A percentile compares a stretch with the other conserved stretches of the same genome.
These are phyloP conservation scores for Chironomus tentans DNA, from an alignment of 2,888 invertebrate genomes.

Conservation along the genomic window DNA sequence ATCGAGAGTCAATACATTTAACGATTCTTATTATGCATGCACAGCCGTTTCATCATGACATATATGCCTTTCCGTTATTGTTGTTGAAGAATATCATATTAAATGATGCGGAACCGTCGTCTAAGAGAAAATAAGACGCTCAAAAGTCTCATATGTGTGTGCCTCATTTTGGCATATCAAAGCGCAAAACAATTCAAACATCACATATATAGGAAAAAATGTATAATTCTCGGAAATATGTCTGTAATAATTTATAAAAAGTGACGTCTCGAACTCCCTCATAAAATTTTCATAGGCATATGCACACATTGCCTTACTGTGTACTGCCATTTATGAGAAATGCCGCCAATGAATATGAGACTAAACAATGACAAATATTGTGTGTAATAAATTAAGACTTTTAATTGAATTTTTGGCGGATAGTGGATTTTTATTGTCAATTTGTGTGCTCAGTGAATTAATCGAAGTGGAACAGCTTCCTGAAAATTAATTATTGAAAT, in stretches of 20 bases:
- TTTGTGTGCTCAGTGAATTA: background rate
- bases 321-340: too few relatives aligned
- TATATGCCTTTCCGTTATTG: background rate
- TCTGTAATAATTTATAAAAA: background rate
- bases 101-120: conserved; percentile 20
- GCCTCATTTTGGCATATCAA: conserved; percentile 1
- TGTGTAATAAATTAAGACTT: conserved; percentile 18
- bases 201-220: background rate
- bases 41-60: conserved; percentile 13
- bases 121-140: background rate
- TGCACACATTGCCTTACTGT: too few relatives aligned
- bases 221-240: background rate
- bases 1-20: too few relatives aligned
- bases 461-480: background rate
- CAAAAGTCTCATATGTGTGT: background rate
- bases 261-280: background rate
- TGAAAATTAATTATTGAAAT: background rate
- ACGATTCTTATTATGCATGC: conserved; percentile 16
- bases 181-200: background rate
- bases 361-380: conserved; percentile 25
- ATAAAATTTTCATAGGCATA: background rate
- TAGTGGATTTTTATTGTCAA: background rate
- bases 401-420: conserved; percentile 18
- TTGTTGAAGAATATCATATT: background rate
- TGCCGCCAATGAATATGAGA: background rate